A percentile compares a stretch with the other conserved stretches of the same genome.
phyloP scores from a whole-genome alignment of 2,888 invertebrate species.

The Cataglyphis altisquamis region DNA sequence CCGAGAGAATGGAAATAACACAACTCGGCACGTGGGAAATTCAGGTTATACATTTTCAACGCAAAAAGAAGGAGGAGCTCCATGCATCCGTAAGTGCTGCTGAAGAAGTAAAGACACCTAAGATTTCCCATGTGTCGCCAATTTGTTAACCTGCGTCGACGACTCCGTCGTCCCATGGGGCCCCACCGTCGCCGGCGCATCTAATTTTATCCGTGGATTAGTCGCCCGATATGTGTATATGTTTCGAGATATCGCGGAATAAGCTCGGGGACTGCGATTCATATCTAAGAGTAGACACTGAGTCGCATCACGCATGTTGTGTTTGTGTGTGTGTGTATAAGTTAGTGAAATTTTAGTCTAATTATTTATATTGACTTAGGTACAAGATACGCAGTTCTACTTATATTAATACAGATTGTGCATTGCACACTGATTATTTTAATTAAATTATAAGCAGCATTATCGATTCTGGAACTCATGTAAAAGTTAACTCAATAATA shows the following conservation, averaged over 20 bases:
- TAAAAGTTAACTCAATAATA: neutral
- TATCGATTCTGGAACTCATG: neutral
- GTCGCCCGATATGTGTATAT: constrained; percentile 13
- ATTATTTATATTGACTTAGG: constrained; percentile 23
- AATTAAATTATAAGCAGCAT: constrained; percentile 20
- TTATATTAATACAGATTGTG: constrained; percentile 2
- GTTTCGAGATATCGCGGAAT: constrained; percentile 30
- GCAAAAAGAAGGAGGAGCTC: constrained; percentile 37
- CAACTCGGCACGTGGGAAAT: constrained; percentile 55
- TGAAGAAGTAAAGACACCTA: constrained; percentile 62
- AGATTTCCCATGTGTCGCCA: constrained; percentile 70
- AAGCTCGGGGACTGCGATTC: constrained; percentile 30
- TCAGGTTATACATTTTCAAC: constrained; percentile 54
- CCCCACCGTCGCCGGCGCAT: constrained; percentile 19
- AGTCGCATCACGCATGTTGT: neutral
- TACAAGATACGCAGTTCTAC: neutral
- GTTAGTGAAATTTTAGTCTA: constrained; percentile 11
- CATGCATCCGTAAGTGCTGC: constrained; percentile 57
- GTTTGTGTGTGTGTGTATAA: neutral
- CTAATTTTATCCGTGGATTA: constrained; percentile 59
- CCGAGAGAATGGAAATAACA: constrained; percentile 36
- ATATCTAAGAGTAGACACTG: neutral
- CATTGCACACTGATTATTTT: constrained; percentile 11
- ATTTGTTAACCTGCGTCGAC: constrained; percentile 63
- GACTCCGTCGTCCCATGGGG: constrained; percentile 51